Conservation (phyloP, 2,113 vertebrate genomes). For the Ginglymostoma cirratum region DNA sequence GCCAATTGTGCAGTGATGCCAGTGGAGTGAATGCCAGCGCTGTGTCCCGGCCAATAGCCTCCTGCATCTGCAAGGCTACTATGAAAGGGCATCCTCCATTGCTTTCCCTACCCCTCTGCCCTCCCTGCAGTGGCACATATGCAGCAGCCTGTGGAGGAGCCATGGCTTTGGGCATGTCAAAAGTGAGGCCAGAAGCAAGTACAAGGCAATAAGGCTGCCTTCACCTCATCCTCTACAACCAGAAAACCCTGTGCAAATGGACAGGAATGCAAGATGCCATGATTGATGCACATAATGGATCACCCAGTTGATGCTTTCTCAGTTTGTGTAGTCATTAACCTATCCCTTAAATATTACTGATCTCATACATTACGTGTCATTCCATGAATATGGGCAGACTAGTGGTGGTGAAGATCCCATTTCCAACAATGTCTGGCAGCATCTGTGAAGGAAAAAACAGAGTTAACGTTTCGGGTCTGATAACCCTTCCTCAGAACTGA, state of each 20-base stretch:
- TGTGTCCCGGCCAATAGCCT: neutral
- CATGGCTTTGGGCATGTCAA: neutral
- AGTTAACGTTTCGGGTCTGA: no score
- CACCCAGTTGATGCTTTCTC: neutral
- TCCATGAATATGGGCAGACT: no score
- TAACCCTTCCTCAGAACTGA: no score
- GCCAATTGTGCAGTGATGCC: neutral
- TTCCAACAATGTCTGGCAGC: no score
- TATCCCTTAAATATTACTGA: no score
- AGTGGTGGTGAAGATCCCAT: no score
- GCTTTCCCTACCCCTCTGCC: neutral
- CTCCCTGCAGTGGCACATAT: neutral
- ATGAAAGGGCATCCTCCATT: neutral
- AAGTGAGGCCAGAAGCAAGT: neutral
- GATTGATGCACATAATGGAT: neutral
- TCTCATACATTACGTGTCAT: no score
- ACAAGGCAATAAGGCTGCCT: neutral
- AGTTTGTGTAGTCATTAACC: neutral
- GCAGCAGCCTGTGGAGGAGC: neutral
- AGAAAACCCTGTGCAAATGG: neutral
- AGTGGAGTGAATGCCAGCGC: neutral
- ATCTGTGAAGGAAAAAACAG: no score
- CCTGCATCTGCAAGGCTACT: neutral
- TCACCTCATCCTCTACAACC: neutral
- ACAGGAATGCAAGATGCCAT: neutral